These are phyloP conservation scores for Portevinia maculata DNA, from an alignment of 2,888 invertebrate species.

Conservation along the genomic window DNA sequence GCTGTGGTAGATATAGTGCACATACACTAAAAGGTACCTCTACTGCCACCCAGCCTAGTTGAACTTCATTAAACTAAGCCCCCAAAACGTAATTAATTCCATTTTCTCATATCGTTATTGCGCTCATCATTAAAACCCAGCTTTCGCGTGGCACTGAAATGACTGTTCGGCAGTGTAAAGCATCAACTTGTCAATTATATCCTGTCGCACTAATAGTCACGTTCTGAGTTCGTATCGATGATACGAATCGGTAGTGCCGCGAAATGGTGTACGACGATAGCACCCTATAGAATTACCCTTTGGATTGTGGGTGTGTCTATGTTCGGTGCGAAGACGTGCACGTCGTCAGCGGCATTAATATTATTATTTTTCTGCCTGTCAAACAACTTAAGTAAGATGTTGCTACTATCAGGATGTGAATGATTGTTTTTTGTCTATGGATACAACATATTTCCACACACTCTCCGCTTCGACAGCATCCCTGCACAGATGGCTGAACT, in stretches of 20 bases:
- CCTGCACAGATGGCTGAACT: conserved; percentile 16
- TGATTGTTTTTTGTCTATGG: conserved; percentile 33
- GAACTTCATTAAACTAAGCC: conserved; percentile 1
- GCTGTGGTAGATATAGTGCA: conserved; percentile 5
- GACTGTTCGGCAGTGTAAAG: background rate
- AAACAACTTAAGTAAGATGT: conserved; percentile 67
- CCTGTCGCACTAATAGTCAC: conserved; percentile 61
- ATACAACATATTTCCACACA: conserved; percentile 8
- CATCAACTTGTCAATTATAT: conserved; percentile 69
- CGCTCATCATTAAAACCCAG: conserved; percentile 36
- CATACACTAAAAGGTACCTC: background rate
- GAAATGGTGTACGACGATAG: conserved; percentile 39
- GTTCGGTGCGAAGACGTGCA: conserved; percentile 5
- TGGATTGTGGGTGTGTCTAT: background rate
- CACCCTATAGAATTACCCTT: too few relatives aligned
- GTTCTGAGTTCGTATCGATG: conserved; percentile 59
- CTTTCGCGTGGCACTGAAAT: background rate
- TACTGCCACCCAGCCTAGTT: background rate
- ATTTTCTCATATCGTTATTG: conserved; percentile 40
- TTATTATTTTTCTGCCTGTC: conserved; percentile 69
- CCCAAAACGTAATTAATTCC: conserved; percentile 61
- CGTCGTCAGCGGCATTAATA: conserved; percentile 54
- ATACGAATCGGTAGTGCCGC: conserved; percentile 48
- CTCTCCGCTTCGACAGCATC: background rate
- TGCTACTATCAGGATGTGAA: conserved; percentile 28